Conservation (phyloP, 2,888 invertebrate species). For the Tolmerus cingulatus region DNA sequence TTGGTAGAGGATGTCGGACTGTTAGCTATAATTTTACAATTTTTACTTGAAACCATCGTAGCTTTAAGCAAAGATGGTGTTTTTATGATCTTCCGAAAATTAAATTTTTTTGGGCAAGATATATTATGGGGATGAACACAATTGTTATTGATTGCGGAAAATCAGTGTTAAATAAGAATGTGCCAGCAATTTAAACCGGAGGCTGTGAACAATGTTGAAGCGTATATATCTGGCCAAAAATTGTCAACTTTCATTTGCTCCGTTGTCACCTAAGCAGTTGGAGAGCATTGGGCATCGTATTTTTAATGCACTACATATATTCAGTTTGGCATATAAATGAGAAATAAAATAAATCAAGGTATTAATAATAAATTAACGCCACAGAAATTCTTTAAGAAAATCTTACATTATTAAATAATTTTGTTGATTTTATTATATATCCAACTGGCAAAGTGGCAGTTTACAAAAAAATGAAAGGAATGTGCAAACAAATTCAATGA, state of each 20-base stretch:
- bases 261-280: neutral
- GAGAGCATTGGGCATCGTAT: neutral
- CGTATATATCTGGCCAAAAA: neutral
- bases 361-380: neutral
- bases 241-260: neutral
- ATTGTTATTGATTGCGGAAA: neutral
- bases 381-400: neutral
- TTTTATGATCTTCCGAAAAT: neutral
- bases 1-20: neutral
- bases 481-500: neutral
- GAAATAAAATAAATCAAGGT: neutral
- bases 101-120: neutral
- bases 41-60: neutral
- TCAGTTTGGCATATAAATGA: neutral
- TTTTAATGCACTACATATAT: neutral
- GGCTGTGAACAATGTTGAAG: constrained; percentile 1
- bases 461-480: neutral
- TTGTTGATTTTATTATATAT: neutral
- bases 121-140: neutral
- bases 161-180: neutral
- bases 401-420: neutral
- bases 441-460: neutral
- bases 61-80: neutral
- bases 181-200: neutral
- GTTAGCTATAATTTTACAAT: neutral